A percentile compares a stretch with the other conserved stretches of the same genome.
Conservation (phyloP, 2,113 vertebrate genomes). For the Ursus arctos region DNA sequence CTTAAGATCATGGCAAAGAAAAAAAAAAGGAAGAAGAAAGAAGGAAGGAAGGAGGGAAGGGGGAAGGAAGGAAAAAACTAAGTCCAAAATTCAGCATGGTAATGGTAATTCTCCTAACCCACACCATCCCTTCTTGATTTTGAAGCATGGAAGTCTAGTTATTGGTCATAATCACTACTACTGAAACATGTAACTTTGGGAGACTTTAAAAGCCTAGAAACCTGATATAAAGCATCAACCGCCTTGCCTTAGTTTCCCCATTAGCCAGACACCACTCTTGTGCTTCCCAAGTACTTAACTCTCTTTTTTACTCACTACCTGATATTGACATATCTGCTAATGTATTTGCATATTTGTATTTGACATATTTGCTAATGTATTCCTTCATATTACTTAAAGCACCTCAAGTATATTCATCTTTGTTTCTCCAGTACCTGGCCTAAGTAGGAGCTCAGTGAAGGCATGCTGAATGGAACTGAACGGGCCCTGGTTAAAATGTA, state of each 20-base stretch:
- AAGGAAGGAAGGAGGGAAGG: no score
- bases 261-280: background rate
- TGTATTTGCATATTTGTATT: background rate
- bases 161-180: background rate
- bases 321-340: background rate
- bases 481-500: background rate
- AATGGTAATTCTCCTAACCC: background rate
- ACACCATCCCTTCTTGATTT: slow-evolving; percentile 16
- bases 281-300: background rate
- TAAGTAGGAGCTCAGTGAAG: background rate
- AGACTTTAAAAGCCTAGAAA: background rate
- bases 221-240: background rate
- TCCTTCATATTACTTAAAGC: background rate
- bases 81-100: background rate
- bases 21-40: background rate
- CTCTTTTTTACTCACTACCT: background rate
- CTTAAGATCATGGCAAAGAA: background rate
- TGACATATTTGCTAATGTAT: background rate
- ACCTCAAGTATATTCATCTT: background rate
- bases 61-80: background rate
- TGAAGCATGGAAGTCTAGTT: background rate
- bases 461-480: background rate
- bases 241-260: background rate
- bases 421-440: background rate
- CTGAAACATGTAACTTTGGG: background rate